These are phyloP conservation scores for Anguilla megastoma DNA, from an alignment of 2,797 vertebrate genomes.

Conservation along the genomic window DNA sequence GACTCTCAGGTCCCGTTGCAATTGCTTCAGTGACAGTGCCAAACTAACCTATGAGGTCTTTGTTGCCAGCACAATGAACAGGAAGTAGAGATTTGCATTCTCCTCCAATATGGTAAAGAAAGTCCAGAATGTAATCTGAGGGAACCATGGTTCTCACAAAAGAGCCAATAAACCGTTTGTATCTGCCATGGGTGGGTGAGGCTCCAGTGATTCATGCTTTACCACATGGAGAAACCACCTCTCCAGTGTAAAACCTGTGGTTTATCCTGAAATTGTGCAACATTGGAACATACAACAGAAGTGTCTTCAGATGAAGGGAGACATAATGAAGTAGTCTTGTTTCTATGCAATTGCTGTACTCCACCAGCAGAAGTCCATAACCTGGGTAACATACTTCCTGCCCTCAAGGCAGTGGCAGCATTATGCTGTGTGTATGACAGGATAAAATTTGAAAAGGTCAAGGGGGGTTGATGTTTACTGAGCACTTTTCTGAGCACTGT, in stretches of 20 bases:
- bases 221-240: background rate
- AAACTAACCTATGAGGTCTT: constrained; percentile 18
- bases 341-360: background rate
- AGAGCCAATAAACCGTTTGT: background rate
- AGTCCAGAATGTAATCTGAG: no score
- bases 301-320: background rate
- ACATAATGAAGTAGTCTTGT: background rate
- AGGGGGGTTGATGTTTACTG: background rate
- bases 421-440: no score
- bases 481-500: background rate
- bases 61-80: constrained; percentile 22
- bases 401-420: no score
- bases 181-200: background rate
- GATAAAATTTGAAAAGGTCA: no score
- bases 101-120: constrained; percentile 14
- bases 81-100: constrained; percentile 27
- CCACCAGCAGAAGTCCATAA: background rate
- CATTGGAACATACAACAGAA: background rate
- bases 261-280: background rate
- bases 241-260: background rate
- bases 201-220: background rate
- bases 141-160: background rate
- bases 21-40: constrained; percentile 17
- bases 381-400: no score
- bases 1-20: background rate